These are phyloP conservation scores for Lagorchestes hirsutus DNA, from an alignment of 2,797 vertebrate species.

Conservation along the genomic window DNA sequence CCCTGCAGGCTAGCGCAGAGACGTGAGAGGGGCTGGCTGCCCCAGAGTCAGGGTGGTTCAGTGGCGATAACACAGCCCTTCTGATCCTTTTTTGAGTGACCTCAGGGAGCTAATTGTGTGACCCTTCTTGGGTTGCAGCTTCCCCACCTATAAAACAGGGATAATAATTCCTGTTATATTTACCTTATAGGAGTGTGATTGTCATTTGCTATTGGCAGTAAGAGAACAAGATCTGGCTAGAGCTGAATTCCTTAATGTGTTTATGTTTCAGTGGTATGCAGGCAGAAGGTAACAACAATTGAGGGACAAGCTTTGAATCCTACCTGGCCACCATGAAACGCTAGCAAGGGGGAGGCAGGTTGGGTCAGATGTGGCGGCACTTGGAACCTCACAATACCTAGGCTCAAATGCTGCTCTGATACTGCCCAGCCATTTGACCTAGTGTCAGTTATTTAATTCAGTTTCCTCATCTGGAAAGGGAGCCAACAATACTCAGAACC, in stretches of 20 bases:
- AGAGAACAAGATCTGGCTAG: background rate
- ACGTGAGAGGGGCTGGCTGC: background rate
- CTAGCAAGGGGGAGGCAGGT: background rate
- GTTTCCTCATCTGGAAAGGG: background rate
- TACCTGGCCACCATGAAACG: background rate
- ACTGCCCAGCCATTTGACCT: background rate
- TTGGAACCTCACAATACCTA: background rate
- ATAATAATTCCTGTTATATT: background rate
- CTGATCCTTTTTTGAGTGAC: background rate
- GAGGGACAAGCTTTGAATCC: background rate
- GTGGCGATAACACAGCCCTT: background rate
- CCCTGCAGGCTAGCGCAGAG: background rate
- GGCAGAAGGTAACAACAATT: background rate
- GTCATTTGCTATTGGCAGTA: background rate
- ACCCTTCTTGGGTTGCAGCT: background rate
- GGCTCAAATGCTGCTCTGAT: background rate
- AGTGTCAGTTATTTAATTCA: background rate
- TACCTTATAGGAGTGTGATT: background rate
- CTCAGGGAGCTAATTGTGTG: background rate
- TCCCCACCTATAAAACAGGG: background rate
- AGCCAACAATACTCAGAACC: background rate
- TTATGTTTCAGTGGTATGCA: background rate
- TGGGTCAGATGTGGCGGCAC: background rate
- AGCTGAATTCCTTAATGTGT: background rate
- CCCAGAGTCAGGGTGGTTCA: background rate